phyloP scores from a whole-genome alignment of 1,140 invertebrate species.

The Drosophila insularis region DNA sequence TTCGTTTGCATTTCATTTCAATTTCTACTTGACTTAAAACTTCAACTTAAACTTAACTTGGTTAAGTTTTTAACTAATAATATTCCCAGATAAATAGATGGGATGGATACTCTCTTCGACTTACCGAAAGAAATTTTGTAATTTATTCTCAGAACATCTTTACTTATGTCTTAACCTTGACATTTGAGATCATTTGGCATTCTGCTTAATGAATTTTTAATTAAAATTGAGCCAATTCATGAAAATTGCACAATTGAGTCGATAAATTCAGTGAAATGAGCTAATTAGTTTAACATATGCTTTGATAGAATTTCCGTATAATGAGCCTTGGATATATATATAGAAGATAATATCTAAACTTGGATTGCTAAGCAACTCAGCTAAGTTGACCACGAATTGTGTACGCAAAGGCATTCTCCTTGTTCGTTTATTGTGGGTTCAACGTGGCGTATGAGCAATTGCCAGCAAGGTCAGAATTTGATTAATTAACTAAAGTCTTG shows the following conservation, averaged over 20 bases:
- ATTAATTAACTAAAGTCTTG: slow-evolving; percentile 48
- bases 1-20: background rate
- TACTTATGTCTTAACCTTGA: background rate
- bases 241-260: background rate
- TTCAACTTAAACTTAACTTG: too few relatives aligned
- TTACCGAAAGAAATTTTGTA: too few relatives aligned
- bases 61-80: too few relatives aligned
- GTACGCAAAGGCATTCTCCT: background rate
- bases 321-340: background rate
- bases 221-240: slow-evolving; percentile 1
- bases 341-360: too few relatives aligned
- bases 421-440: background rate
- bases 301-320: background rate
- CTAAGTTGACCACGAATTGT: background rate
- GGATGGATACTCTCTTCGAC: too few relatives aligned
- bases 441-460: slow-evolving; percentile 32
- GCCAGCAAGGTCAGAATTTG: slow-evolving; percentile 25
- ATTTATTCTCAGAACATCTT: too few relatives aligned
- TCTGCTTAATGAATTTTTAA: background rate
- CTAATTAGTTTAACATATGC: slow-evolving; percentile 8
- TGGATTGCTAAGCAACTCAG: background rate
- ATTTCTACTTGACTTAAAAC: too few relatives aligned
- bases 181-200: background rate
- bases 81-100: too few relatives aligned
- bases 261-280: background rate